Evolutionary conservation across 64 coral and sea anemone genomes (phyloP), one percentile per base, ranked within the genome.

Genomic region (Porites australiensis): DNA sequence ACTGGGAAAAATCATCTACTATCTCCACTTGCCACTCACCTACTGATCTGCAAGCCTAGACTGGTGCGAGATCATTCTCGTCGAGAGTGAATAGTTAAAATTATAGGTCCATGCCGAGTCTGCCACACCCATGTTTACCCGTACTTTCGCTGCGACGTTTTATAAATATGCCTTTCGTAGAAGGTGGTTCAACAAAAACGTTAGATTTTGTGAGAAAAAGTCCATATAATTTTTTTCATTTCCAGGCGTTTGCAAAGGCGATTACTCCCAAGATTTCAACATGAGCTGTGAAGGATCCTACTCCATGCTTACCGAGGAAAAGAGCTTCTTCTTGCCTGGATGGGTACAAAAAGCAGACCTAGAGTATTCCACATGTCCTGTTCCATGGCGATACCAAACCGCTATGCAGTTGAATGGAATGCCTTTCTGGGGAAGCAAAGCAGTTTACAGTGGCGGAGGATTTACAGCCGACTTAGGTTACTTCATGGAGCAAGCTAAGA

Each of bases 381-480:
- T 91, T 90, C 88, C 93, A 43, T 95, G 93, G 93, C 80, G 93
- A 58, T 95, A 95, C 80, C 88, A 91, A 45, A 80, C 72, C 22
- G 7, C 88, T 18, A 50, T 50, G 53, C 37, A 87, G 55, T 43
- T 95, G 43, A 63, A 86, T 22, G 89, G 88, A 47, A 15, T 91
- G 2, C 93, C 93, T 19, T 95, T 86, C 50, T 95, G 88, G 93
- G 93, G 93, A 4, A 66, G 77, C 4, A 72, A 70, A 44, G 51
- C 88, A 2, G 19, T 90, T 12, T 95, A 95, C 64, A 80, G 74
- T 44, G 93, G 93, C 0, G 93, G 88, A 18, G 93, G 93, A 15
- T 95, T 85, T 21, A 91, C 93, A 10, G 93, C 93, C 44, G 93
- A 91, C 86, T 67, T 95, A 14, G 93, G 93, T 8, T 95, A 91